Evolutionary conservation across 1,140 invertebrate genomes (phyloP).

Genomic region (Temnothorax longispinosus): DNA sequence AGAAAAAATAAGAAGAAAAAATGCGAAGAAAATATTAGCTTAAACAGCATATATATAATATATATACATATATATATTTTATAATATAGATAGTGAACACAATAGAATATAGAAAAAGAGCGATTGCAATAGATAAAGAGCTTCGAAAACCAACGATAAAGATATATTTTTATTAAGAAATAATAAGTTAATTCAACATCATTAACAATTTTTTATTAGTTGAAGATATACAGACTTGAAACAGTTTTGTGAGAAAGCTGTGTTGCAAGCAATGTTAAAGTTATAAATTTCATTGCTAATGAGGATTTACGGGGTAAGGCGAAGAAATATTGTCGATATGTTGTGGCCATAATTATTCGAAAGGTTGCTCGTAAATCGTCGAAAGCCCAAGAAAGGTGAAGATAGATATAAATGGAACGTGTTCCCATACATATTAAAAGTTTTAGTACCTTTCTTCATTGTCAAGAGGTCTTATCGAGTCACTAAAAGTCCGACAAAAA

Average conservation of each 20-base stretch:
- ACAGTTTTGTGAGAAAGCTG: background rate
- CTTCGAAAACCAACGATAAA: background rate
- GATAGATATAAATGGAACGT: conserved; percentile 36
- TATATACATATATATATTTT: background rate
- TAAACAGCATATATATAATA: background rate
- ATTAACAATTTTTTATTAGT: background rate
- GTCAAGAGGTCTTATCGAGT: background rate
- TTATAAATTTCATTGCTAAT: conserved; percentile 35
- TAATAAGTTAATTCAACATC: background rate
- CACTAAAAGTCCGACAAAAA: background rate
- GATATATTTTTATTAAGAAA: background rate
- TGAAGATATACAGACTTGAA: background rate
- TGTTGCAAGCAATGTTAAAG: background rate
- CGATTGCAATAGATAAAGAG: background rate
- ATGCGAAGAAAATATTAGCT: background rate
- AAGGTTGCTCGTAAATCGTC: conserved; percentile 29
- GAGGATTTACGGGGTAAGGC: conserved; percentile 44
- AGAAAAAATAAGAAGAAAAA: background rate
- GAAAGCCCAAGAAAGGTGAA: conserved; percentile 38
- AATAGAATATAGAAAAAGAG: background rate
- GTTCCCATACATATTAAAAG: conserved; percentile 13
- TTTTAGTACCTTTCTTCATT: background rate
- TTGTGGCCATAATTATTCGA: conserved; percentile 34
- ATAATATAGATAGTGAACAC: background rate
- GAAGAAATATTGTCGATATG: conserved; percentile 12